A percentile compares a stretch with the other conserved stretches of the same genome.
Evolutionary conservation across 2,888 invertebrate genomes (phyloP).

Genomic region (Andricus quercusramuli): DNA sequence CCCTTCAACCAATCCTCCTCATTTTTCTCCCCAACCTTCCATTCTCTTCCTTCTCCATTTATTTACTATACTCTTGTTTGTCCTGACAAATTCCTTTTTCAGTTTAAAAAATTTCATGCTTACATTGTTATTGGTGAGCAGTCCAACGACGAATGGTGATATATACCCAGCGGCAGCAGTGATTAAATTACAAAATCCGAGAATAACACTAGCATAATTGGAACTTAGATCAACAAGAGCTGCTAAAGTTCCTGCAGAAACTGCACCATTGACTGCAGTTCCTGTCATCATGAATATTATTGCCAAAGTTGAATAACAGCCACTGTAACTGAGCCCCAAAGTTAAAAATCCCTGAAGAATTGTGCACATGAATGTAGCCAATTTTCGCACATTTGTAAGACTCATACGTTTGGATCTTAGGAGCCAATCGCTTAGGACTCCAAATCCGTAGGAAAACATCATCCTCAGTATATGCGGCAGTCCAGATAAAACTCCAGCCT

Average conservation of each 20-base stretch:
- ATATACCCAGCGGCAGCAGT: conserved; percentile 82
- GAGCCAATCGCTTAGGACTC: conserved; percentile 82
- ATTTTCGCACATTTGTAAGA: conserved; percentile 83
- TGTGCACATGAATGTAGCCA: conserved; percentile 83
- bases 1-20: no score
- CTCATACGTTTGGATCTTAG: conserved; percentile 81
- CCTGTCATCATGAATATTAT: conserved; percentile 83
- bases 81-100: not conserved
- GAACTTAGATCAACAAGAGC: conserved; percentile 85
- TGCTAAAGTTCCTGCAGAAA: conserved; percentile 84
- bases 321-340: conserved; percentile 83
- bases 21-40: no score
- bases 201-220: conserved; percentile 82
- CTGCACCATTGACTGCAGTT: conserved; percentile 83
- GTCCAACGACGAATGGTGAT: conserved; percentile 83
- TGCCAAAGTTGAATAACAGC: conserved; percentile 82
- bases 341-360: conserved; percentile 84
- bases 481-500: conserved; percentile 84
- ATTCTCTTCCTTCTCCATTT: no score
- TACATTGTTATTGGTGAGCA: conserved; percentile 83
- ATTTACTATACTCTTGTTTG: no score
- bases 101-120: conserved; percentile 68
- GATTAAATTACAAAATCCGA: conserved; percentile 83
- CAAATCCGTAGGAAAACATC: conserved; percentile 81
- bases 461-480: conserved; percentile 83